Conservation (phyloP, 1,140 invertebrate genomes). For the Brachystomella parvula region DNA sequence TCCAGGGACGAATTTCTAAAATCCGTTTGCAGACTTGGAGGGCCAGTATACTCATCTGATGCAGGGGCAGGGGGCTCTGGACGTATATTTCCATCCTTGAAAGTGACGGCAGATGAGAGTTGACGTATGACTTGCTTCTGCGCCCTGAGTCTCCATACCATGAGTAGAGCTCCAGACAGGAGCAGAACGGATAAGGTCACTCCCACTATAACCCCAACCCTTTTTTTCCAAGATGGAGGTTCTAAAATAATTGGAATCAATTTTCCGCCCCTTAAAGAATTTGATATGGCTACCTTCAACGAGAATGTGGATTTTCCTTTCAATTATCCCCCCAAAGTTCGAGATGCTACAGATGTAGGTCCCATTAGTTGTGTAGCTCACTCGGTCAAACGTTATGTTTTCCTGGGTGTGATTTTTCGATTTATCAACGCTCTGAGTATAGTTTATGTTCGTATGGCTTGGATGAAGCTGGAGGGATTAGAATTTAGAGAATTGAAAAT, state of each 20-base stretch:
- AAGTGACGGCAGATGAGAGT: neutral
- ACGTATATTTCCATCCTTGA: conserved; percentile 5
- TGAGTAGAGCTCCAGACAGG: neutral
- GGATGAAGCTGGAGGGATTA: neutral
- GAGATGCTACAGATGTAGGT: conserved; percentile 3
- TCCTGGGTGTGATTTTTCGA: neutral
- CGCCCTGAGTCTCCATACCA: neutral
- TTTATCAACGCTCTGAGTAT: neutral
- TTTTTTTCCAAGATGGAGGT: conserved; percentile 11
- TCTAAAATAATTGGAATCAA: neutral
- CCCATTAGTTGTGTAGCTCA: neutral
- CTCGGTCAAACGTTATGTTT: neutral
- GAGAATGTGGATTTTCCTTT: neutral
- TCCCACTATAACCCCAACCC: neutral
- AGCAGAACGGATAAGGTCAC: neutral
- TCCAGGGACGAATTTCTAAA: neutral
- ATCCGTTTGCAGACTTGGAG: neutral
- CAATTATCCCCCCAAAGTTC: neutral
- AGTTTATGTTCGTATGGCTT: neutral
- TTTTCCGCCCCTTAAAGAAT: neutral
- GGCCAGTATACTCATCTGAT: neutral
- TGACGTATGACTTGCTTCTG: neutral
- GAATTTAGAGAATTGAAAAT: neutral
- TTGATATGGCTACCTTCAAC: conserved; percentile 5
- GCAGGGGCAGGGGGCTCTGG: neutral